Percentiles rank a stretch among this genome's conserved stretches.
phyloP scores from a whole-genome alignment of 2,888 invertebrate genomes.

The Tachina fera region DNA sequence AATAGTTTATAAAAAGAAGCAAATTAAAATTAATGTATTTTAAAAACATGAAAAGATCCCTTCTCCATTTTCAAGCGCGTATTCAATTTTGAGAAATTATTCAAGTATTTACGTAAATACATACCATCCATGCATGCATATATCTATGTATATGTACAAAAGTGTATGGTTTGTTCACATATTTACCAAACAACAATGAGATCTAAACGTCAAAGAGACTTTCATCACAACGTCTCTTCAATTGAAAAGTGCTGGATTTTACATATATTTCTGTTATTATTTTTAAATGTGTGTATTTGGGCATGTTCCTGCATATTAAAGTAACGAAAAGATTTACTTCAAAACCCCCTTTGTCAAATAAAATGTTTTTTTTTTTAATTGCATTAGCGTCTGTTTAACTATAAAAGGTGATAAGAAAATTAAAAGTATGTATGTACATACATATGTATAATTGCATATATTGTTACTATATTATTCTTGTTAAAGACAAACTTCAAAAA shows the following conservation, averaged over 20 bases:
- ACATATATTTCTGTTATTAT: background rate
- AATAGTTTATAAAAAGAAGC: slow-evolving; percentile 13
- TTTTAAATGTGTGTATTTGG: background rate
- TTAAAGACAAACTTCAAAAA: too few species aligned
- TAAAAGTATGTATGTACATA: too few species aligned
- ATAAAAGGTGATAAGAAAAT: too few species aligned
- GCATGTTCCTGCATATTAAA: background rate
- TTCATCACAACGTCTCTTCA: too few species aligned
- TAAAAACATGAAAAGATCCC: slow-evolving; percentile 19
- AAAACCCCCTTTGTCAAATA: background rate
- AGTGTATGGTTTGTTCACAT: background rate
- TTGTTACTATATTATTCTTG: too few species aligned
- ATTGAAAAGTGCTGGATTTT: background rate
- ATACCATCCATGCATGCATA: too few species aligned
- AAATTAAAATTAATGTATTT: slow-evolving; percentile 13
- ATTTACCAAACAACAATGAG: too few species aligned
- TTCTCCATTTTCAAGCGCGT: slow-evolving; percentile 13
- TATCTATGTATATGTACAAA: background rate
- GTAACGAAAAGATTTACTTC: background rate
- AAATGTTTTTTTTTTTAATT: too few species aligned
- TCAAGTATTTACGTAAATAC: background rate
- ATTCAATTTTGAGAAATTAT: slow-evolving; percentile 4
- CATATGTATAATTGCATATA: too few species aligned
- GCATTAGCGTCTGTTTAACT: too few species aligned
- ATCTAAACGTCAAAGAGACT: too few species aligned